A percentile compares a stretch with the other conserved stretches of the same genome.
phyloP scores from a whole-genome alignment of 2,113 vertebrate species.

The Sapayoa aenigma region DNA sequence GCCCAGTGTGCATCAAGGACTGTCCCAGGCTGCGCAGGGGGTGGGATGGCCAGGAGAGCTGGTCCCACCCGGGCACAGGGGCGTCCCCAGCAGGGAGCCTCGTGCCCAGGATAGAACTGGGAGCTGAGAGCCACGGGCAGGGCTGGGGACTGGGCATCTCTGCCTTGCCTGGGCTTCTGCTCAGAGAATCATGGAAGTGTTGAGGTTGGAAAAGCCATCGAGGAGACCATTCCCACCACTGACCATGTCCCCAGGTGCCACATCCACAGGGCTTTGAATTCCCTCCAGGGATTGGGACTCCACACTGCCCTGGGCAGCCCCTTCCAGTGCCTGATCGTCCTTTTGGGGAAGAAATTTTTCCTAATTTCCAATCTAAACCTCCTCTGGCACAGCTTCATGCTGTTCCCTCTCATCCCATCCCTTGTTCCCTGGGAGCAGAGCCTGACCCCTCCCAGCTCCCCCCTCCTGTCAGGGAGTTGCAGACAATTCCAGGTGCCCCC shows the following conservation, averaged over 20 bases:
- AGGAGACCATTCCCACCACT: fast-evolving
- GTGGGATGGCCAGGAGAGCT: neutral
- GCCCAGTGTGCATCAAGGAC: neutral
- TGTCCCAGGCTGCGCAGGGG: neutral
- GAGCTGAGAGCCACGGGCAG: neutral
- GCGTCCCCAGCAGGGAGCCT: too few relatives aligned
- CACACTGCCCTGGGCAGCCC: neutral
- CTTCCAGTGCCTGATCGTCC: fast-evolving
- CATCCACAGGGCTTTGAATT: fast-evolving
- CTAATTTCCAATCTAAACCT: fast-evolving
- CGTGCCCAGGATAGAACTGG: too few relatives aligned
- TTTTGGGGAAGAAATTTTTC: fast-evolving
- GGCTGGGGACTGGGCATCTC: neutral
- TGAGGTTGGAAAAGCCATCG: neutral
- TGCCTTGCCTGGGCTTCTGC: neutral
- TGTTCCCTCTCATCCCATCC: neutral
- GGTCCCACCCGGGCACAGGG: neutral
- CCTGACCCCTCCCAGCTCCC: fast-evolving
- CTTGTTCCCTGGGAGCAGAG: neutral
- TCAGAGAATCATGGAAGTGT: neutral
- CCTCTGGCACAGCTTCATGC: neutral
- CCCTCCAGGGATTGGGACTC: neutral
- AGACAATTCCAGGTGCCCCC: neutral
- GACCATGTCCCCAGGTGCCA: neutral
- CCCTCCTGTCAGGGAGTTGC: neutral